Evolutionary conservation across 2,888 invertebrate species (phyloP).

Genomic region (Cistogaster globosa): DNA sequence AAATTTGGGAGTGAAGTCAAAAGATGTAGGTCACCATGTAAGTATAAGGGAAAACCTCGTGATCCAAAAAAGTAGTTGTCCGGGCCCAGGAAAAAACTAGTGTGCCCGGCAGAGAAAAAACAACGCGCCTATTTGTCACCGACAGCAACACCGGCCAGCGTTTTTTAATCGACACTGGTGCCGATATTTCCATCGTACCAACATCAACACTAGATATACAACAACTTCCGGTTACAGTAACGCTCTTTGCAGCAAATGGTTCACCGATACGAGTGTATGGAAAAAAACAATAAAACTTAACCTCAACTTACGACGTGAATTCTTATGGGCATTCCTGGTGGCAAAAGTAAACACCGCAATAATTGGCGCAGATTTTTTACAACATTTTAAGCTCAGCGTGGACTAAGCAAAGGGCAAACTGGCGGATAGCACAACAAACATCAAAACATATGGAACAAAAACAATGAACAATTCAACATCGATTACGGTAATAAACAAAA

Average conservation of each 20-base stretch:
- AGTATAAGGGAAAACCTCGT: too few relatives aligned
- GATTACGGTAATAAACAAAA: too few relatives aligned
- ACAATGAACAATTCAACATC: not conserved
- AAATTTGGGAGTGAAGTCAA: too few relatives aligned
- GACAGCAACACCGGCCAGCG: not conserved
- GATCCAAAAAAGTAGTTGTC: not conserved
- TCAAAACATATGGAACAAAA: not conserved
- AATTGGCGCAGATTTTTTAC: conserved; percentile 1
- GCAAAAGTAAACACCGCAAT: not conserved
- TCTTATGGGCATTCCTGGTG: too few relatives aligned
- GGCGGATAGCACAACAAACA: not conserved
- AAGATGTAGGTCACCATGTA: not conserved
- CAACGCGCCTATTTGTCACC: not conserved
- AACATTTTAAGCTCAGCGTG: not conserved
- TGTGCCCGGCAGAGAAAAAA: not conserved
- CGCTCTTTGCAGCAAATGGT: not conserved
- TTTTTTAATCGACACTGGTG: not conserved
- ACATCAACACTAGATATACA: not conserved
- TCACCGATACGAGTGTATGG: too few relatives aligned
- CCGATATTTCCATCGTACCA: too few relatives aligned
- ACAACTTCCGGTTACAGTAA: not conserved
- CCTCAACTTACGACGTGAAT: too few relatives aligned
- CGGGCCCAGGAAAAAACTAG: not conserved
- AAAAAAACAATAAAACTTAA: too few relatives aligned
- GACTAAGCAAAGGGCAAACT: not conserved